Evolutionary conservation across 92 coral and sea anemone species (phyloP), one percentile per base, ranked within the genome.

Genomic region (Zoanthus sansibaricus): DNA sequence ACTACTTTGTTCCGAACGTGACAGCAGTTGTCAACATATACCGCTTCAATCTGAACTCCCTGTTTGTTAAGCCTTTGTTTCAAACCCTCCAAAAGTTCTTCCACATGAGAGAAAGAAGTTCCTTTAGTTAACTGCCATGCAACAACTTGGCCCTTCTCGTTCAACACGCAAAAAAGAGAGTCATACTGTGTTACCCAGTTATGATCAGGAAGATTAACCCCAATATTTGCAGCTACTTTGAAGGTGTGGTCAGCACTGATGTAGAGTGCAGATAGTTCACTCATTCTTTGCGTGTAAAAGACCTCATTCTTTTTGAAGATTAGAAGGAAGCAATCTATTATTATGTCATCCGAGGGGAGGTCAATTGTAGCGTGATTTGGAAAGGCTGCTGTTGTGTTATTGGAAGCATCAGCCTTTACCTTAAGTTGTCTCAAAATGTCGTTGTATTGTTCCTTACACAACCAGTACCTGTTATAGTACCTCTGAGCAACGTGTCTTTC

Each of bases 1-100:
- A 30, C 44, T 0, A 85, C 31, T 56, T 89, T 89, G 5, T 69
- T 33, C 21, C 83, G 31, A 12, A 80, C 82, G 0, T 82, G 83
- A 82, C 93, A 92, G 84, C 95, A 89, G 20, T 89, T 91, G 54
- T 92, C 95, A 33, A 92, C 87, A 55, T 76, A 92, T 10, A 86
- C 62, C 42, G 79, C 79, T 78, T 74, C 78, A 25, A 85, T 25
- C 12, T 18, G 52, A 20, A n/a, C 59, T 17, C 82, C 77, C 13
- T 82, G 83, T 18, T 69, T 42, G 58, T 88, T 86, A 1, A 56
- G 64, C 30, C 91, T 62, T 77, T 46, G 54, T 44, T 91, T 91
- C 37, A 91, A 42, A 44, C 58, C 79, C 48, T 87, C 18, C 59
- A 90, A 48, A 14, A 90, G 61, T 9, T 17, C 45, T 17, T 68